Evolutionary conservation across 2,888 invertebrate species (phyloP).

Genomic region (Aspidiotus rigidus): DNA sequence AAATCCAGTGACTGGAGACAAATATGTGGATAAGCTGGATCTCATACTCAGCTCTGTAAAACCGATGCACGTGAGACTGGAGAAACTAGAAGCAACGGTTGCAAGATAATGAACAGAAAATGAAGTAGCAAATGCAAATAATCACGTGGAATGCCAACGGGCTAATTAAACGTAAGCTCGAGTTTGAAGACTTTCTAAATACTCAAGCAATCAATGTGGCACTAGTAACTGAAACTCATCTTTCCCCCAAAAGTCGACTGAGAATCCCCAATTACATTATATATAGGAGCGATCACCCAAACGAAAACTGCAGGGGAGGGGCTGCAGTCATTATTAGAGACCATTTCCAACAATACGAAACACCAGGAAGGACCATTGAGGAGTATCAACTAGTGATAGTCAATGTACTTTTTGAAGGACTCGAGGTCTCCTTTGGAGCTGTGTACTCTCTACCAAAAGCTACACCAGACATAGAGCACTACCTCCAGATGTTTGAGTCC

Average conservation of each 20-base stretch:
- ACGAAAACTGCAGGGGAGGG: background rate
- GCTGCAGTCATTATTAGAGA: background rate
- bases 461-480: background rate
- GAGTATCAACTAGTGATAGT: background rate
- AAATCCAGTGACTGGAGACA: background rate
- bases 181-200: background rate
- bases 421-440: background rate
- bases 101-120: background rate
- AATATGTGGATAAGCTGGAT: background rate
- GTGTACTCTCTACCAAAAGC: background rate
- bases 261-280: background rate
- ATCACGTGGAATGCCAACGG: constrained; percentile 6
- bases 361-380: background rate
- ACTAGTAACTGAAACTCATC: background rate
- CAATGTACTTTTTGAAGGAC: background rate
- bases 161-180: background rate
- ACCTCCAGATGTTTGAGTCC: background rate
- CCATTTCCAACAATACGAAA: background rate
- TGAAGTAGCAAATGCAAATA: background rate
- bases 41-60: background rate
- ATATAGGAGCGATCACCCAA: background rate
- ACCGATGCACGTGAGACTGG: background rate
- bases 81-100: background rate
- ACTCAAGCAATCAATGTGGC: background rate
- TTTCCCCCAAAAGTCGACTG: background rate